Conservation (phyloP, 2,888 invertebrate genomes). For the Therioaphis trifolii region DNA sequence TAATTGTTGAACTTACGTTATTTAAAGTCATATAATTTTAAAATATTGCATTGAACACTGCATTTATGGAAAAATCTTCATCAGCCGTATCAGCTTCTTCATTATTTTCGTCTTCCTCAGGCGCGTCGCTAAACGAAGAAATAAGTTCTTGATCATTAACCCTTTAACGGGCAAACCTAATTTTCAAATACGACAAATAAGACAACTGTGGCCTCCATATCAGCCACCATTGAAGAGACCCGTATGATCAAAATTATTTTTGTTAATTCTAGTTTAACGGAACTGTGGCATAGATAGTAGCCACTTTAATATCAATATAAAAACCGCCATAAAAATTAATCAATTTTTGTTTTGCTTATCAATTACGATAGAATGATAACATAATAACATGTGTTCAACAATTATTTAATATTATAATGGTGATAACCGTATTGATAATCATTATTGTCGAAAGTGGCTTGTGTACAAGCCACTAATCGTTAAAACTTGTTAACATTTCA, state of each 20-base stretch:
- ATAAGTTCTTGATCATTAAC: too few species aligned
- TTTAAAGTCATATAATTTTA: too few species aligned
- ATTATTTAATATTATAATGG: neutral
- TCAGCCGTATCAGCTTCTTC: too few species aligned
- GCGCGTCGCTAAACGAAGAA: too few species aligned
- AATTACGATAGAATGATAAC: neutral
- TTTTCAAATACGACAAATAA: slow-evolving; percentile 17
- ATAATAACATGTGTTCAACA: neutral
- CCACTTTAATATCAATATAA: slow-evolving; percentile 30
- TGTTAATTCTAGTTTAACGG: slow-evolving; percentile 7
- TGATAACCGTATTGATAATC: neutral
- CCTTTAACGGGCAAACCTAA: neutral
- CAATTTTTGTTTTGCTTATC: slow-evolving; percentile 1
- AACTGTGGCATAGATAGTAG: slow-evolving; percentile 29
- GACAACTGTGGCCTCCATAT: slow-evolving; percentile 29
- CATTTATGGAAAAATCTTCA: too few species aligned
- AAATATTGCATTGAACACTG: too few species aligned
- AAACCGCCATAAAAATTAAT: slow-evolving; percentile 1
- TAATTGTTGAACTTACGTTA: too few species aligned
- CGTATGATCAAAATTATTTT: slow-evolving; percentile 30
- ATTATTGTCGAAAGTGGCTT: slow-evolving; percentile 7
- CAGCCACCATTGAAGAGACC: neutral
- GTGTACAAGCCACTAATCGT: neutral
- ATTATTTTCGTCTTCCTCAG: too few species aligned
- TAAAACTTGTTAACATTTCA: neutral